A percentile compares a stretch with the other conserved stretches of the same genome.
Evolutionary conservation across 2,113 vertebrate species (phyloP).

Genomic region (Colaptes auratus): DNA sequence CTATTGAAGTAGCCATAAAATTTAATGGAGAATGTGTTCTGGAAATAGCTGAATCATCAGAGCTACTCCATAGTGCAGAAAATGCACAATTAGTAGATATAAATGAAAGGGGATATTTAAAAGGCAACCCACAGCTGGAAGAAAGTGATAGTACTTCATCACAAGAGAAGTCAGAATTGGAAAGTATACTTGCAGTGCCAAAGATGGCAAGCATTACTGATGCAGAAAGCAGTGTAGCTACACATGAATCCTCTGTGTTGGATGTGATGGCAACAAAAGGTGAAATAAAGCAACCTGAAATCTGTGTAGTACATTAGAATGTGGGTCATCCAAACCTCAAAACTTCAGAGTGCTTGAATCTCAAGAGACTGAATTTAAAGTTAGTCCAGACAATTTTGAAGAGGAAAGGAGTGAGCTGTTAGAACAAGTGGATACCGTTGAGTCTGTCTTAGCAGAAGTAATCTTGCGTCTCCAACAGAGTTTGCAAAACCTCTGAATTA

Average conservation of each 20-base stretch:
- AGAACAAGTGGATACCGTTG: not conserved
- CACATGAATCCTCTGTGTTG: constrained; percentile 34
- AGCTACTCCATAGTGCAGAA: not conserved
- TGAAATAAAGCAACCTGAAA: constrained; percentile 2
- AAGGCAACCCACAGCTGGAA: not conserved
- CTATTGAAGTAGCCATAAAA: not conserved
- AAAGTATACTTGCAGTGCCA: not conserved
- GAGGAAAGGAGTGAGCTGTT: not conserved
- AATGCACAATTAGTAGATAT: not conserved
- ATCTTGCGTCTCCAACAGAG: not conserved
- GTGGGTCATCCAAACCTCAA: not conserved
- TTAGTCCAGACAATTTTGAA: not conserved
- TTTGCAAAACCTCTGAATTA: not conserved
- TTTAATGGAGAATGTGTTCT: not conserved
- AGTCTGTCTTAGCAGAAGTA: not conserved
- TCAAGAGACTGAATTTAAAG: not conserved
- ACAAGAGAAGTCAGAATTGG: not conserved
- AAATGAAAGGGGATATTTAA: not conserved
- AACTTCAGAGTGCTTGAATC: not conserved
- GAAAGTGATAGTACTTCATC: not conserved
- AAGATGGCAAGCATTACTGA: fast-evolving
- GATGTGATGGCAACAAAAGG: not conserved
- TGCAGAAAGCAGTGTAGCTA: not conserved
- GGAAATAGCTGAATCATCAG: not conserved
- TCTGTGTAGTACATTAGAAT: not conserved